Percentiles rank a stretch among this genome's conserved stretches.
phyloP scores from a whole-genome alignment of 2,888 invertebrate genomes.

The Creontiades dilutus region DNA sequence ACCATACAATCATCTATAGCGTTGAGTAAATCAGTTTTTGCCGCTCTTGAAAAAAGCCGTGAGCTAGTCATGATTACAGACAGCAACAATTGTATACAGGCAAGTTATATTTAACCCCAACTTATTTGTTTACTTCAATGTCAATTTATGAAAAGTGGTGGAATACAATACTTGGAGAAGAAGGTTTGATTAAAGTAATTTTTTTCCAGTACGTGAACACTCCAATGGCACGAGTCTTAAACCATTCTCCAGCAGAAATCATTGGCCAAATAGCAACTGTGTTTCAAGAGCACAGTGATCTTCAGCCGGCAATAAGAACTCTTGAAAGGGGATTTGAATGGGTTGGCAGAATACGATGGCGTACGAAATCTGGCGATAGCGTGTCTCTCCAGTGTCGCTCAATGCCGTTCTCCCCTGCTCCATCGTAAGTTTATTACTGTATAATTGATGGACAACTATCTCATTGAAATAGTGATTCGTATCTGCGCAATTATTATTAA shows the following conservation, averaged over 20 bases:
- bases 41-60: constrained; percentile 91
- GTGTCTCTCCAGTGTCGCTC: constrained; percentile 89
- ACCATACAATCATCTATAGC: constrained; percentile 87
- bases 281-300: constrained; percentile 80
- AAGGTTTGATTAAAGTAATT: constrained; percentile 52
- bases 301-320: constrained; percentile 82
- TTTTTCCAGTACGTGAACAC: constrained; percentile 89
- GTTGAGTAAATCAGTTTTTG: constrained; percentile 89
- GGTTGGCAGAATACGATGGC: constrained; percentile 86
- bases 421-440: constrained; percentile 40
- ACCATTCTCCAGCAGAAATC: constrained; percentile 84
- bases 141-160: background rate
- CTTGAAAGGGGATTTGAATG: constrained; percentile 86
- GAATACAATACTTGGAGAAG: background rate
- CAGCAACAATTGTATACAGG: constrained; percentile 90
- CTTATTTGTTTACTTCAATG: too few species aligned
- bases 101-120: constrained; percentile 77
- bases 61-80: constrained; percentile 94
- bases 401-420: constrained; percentile 82
- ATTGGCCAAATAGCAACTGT: constrained; percentile 82
- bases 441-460: background rate
- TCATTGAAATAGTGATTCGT: background rate
- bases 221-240: constrained; percentile 90
- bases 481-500: background rate
- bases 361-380: constrained; percentile 88